Conservation (phyloP, 1,140 invertebrate species). For the Scylla paramamosain region DNA sequence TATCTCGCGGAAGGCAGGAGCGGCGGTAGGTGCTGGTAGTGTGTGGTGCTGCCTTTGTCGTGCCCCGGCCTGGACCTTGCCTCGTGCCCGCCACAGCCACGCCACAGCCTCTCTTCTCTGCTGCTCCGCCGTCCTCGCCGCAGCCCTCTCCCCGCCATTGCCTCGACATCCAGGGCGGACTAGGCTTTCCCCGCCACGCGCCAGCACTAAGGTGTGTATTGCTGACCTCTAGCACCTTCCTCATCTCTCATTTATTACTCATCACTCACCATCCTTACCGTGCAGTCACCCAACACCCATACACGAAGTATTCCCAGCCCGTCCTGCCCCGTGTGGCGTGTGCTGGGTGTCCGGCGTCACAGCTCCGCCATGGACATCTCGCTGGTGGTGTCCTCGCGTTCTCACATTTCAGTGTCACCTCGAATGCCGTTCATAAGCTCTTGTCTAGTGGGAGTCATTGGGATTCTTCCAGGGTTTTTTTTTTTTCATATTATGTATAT, state of each 20-base stretch:
- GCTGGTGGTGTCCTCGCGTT: too few relatives aligned
- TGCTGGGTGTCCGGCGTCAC: too few relatives aligned
- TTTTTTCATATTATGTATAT: too few relatives aligned
- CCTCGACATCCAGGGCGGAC: neutral
- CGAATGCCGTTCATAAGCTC: too few relatives aligned
- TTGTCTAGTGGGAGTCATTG: too few relatives aligned
- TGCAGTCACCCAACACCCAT: neutral
- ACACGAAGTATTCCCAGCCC: neutral
- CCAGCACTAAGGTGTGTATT: neutral
- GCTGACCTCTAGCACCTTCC: neutral
- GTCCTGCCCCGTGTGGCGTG: too few relatives aligned
- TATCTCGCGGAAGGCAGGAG: conserved; percentile 54
- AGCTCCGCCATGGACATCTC: too few relatives aligned
- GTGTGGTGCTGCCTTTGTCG: neutral
- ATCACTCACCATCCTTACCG: neutral
- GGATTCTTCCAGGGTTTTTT: too few relatives aligned
- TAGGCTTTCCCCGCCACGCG: neutral
- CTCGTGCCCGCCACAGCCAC: neutral
- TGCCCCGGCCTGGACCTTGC: neutral
- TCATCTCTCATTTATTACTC: neutral
- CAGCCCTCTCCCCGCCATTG: neutral
- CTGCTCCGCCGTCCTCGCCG: neutral
- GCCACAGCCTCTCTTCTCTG: neutral
- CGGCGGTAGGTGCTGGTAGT: neutral
- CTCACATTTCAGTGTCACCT: too few relatives aligned